Evolutionary conservation across 2,113 vertebrate genomes (phyloP).

Genomic region (Deroptyus accipitrinus): DNA sequence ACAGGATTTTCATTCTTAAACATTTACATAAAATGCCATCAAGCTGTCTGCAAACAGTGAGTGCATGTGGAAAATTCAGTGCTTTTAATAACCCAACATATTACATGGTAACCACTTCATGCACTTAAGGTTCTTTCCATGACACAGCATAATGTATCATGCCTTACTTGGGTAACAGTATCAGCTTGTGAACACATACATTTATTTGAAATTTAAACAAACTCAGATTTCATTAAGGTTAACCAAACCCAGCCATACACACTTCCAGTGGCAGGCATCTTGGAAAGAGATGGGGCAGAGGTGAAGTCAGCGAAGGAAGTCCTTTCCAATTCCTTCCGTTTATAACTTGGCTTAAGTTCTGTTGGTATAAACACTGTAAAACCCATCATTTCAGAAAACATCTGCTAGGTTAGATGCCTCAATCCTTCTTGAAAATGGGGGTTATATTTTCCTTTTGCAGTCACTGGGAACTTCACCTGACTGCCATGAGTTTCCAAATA

Average conservation of each 20-base stretch:
- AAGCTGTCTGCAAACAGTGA: background rate
- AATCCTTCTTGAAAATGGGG: background rate
- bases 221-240: background rate
- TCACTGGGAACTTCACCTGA: too few species aligned
- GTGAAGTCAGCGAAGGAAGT: background rate
- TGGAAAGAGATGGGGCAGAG: background rate
- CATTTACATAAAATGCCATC: background rate
- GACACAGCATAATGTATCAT: background rate
- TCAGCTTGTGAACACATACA: rapidly evolving
- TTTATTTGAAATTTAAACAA: background rate
- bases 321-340: background rate
- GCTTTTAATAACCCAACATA: background rate
- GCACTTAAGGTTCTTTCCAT: background rate
- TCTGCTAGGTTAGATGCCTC: background rate
- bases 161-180: background rate
- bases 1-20: background rate
- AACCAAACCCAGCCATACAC: background rate
- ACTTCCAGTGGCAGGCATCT: background rate
- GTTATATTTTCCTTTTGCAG: too few species aligned
- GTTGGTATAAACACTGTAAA: background rate
- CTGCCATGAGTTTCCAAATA: too few species aligned
- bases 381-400: background rate
- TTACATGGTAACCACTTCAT: background rate
- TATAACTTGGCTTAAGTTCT: background rate
- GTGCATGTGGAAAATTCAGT: background rate